A percentile compares a stretch with the other conserved stretches of the same genome.
Conservation (phyloP, 2,113 vertebrate species). For the Cyanocitta stelleri region DNA sequence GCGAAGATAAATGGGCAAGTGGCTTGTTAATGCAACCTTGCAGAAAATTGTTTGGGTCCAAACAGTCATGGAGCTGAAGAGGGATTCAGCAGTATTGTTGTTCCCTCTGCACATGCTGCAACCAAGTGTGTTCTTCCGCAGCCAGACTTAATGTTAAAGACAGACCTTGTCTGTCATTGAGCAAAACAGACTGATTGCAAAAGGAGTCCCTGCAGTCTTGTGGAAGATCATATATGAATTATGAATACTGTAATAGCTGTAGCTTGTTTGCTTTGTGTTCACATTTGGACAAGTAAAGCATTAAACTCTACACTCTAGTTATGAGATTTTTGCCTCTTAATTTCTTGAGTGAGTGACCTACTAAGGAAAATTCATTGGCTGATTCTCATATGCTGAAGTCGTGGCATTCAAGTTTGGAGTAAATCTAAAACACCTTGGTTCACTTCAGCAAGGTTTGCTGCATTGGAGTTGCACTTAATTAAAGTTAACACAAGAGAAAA, state of each 20-base stretch:
- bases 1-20: neutral
- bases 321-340: neutral
- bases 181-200: neutral
- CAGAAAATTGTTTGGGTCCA: neutral
- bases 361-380: neutral
- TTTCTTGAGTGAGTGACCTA: neutral
- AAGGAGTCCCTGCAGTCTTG: neutral
- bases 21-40: neutral
- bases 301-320: neutral
- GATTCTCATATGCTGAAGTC: neutral
- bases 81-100: neutral
- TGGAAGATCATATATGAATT: neutral
- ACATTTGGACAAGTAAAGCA: neutral
- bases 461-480: neutral
- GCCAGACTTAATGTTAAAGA: neutral
- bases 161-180: neutral
- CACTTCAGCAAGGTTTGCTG: neutral
- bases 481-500: neutral
- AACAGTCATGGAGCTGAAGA: neutral
- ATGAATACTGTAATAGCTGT: neutral
- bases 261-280: neutral
- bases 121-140: neutral
- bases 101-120: neutral
- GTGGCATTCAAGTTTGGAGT: neutral
- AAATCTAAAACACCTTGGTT: neutral